Evolutionary conservation across 2,113 vertebrate species (phyloP).

Genomic region (Sialia sialis): DNA sequence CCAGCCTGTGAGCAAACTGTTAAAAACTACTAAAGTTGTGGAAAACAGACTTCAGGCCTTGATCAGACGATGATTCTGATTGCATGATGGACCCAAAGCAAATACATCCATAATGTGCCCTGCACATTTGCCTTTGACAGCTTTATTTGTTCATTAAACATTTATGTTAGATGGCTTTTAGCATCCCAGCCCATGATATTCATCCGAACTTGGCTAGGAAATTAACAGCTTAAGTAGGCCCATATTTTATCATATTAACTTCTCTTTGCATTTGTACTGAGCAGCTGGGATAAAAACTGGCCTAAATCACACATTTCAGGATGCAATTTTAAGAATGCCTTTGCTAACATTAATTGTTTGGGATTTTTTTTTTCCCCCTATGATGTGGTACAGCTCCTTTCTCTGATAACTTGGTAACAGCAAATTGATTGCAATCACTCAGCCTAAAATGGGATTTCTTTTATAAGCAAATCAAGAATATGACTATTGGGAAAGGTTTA

Average conservation of each 20-base stretch:
- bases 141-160: conserved; percentile 64
- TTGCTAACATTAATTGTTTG: not conserved
- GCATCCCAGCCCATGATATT: not conserved
- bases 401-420: not conserved
- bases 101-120: not conserved
- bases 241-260: conserved; percentile 35
- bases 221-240: conserved; percentile 35
- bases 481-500: not conserved
- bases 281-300: not conserved
- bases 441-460: conserved; percentile 16
- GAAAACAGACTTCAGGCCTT: not conserved
- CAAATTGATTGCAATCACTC: conserved; percentile 39
- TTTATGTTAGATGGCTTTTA: conserved; percentile 46
- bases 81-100: not conserved
- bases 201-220: conserved; percentile 35
- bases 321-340: not conserved
- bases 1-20: not conserved
- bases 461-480: conserved; percentile 15
- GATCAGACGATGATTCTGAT: not conserved
- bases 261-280: not conserved
- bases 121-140: conserved; percentile 31
- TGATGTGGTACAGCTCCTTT: not conserved
- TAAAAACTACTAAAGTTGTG: not conserved
- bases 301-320: not conserved
- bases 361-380: not conserved